These are phyloP conservation scores for Pangasius djambal DNA, from an alignment of 2,797 vertebrate genomes.

Conservation along the genomic window DNA sequence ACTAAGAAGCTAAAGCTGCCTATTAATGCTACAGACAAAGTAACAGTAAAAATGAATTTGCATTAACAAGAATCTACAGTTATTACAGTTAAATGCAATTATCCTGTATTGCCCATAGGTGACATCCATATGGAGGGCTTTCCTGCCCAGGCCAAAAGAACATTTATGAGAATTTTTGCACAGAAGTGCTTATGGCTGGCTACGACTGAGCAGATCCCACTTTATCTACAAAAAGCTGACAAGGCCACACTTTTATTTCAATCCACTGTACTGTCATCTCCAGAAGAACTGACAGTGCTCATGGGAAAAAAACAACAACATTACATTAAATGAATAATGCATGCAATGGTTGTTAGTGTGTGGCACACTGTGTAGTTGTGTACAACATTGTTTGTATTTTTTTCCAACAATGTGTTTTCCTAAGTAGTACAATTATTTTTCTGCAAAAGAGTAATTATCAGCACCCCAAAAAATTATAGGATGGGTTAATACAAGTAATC, in stretches of 20 bases:
- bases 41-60: background rate
- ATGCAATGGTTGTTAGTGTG: background rate
- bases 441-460: background rate
- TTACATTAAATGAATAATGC: background rate
- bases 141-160: background rate
- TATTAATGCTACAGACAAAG: background rate
- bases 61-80: background rate
- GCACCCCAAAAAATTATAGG: background rate
- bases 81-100: background rate
- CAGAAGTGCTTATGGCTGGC: too few species aligned
- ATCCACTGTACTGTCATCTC: background rate
- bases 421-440: too few species aligned
- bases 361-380: background rate
- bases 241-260: background rate
- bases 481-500: background rate
- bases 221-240: background rate
- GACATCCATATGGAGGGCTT: background rate
- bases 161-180: background rate
- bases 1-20: background rate
- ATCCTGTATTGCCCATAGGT: background rate
- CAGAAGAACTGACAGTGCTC: conserved; percentile 5
- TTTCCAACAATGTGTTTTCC: background rate
- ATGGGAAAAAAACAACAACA: background rate
- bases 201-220: background rate
- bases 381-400: background rate